Evolutionary conservation across 2,888 invertebrate genomes (phyloP), one percentile per base, ranked within the genome.

Genomic region (Mamestra brassicae): DNA sequence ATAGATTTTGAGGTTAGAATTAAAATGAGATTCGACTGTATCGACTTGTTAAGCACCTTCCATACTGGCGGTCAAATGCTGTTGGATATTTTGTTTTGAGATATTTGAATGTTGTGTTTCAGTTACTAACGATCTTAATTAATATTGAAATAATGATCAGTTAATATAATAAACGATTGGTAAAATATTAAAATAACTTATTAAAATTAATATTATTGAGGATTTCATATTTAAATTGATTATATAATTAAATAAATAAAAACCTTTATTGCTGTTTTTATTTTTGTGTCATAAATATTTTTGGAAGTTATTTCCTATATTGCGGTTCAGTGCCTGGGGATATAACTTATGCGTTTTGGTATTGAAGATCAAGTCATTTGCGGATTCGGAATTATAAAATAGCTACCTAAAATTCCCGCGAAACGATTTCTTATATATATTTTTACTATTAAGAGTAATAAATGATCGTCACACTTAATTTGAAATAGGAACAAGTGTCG

Each of bases 1-100:
- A 88, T 88, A 85, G 82, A 79, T 80, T 80, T 80, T 83, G 80
- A 84, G 77, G 74, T 80, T 82, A 80, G 87, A 88, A 88, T 88
- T 81, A 87, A 88, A 86, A 86, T 86, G 84, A 87, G 85, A 76
- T 77, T 76, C 68, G 80, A 79, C 77, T 77, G 77, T 84, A 86
- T 88, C 79, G 85, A 71, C 42, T 72, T 66, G 52, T 84, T 68
- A 85, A 36, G 86, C 36, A 61, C 17, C 54, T 17, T 85, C 26
- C 57, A 83, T 54, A 87, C 66, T 80, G 4, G 26, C 1, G 6
- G 47, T 26, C 15, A 55, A 3, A 54, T 36, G 1, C 58, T 0
- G 55, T 65, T 4, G 26, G 42, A 42, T 54, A 58, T 66, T 66
- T 34, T 52, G 15, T 38, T 1, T 36, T 45, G 42, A 2, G n/a